These are phyloP conservation scores for Cheirogaleus major DNA, from an alignment of 2,797 vertebrate genomes.

Conservation along the genomic window DNA sequence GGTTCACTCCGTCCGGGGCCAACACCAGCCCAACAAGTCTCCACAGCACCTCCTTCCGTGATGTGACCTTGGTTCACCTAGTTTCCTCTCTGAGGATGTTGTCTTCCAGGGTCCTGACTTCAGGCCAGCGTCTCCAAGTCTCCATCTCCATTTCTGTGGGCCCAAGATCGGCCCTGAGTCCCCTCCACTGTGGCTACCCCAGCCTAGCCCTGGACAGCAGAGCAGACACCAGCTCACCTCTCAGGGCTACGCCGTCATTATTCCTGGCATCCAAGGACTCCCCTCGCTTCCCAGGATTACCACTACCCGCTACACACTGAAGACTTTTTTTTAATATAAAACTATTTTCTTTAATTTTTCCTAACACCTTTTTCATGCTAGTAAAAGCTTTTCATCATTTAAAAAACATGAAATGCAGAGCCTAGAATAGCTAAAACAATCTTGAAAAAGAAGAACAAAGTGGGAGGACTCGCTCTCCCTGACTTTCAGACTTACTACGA, in stretches of 20 bases:
- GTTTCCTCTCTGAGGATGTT: fast-evolving
- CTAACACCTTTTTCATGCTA: not conserved
- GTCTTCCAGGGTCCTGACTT: fast-evolving
- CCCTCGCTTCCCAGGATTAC: not conserved
- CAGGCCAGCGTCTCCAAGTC: not conserved
- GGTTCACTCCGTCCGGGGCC: fast-evolving
- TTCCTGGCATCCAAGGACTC: too few relatives aligned
- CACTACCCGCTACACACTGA: not conserved
- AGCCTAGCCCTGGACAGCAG: fast-evolving
- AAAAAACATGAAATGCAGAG: not conserved
- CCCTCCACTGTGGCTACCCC: fast-evolving
- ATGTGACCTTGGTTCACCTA: fast-evolving
- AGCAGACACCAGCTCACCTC: fast-evolving
- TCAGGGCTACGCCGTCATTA: too few relatives aligned
- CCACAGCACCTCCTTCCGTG: fast-evolving
- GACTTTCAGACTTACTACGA: fast-evolving
- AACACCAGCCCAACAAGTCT: fast-evolving
- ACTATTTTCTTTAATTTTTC: not conserved
- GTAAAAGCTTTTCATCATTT: not conserved
- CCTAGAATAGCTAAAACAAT: not conserved
- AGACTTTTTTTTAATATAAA: not conserved
- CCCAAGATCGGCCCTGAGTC: fast-evolving
- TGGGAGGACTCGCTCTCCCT: fast-evolving
- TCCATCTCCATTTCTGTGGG: too few relatives aligned
- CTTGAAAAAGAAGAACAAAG: not conserved